Evolutionary conservation across 2,113 vertebrate genomes (phyloP).

Genomic region (Oncorhynchus masou): DNA sequence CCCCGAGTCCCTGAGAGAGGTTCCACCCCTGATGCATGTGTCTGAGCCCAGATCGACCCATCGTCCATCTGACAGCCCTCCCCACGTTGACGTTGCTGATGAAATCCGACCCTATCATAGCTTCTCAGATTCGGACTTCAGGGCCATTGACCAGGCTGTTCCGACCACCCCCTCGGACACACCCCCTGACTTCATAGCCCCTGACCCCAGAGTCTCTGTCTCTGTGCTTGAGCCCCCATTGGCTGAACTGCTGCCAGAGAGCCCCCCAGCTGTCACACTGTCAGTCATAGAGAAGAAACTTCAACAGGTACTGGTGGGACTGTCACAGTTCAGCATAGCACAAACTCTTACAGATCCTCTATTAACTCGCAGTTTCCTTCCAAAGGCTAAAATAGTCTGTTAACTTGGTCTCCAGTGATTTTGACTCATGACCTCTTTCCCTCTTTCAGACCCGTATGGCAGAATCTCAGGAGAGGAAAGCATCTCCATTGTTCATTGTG

Average conservation of each 20-base stretch:
- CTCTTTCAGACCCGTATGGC: slow-evolving; percentile 60
- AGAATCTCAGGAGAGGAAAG: slow-evolving; percentile 52
- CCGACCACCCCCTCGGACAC: slow-evolving; percentile 58
- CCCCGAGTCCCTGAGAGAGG: slow-evolving; percentile 29
- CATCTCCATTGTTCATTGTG: slow-evolving; percentile 65
- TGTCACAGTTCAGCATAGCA: background rate
- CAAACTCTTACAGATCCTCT: background rate
- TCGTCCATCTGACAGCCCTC: slow-evolving; percentile 21
- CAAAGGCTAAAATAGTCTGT: background rate
- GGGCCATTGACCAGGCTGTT: slow-evolving; percentile 24
- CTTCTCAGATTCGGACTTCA: slow-evolving; percentile 69
- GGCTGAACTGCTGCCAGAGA: slow-evolving; percentile 26
- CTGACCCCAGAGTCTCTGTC: slow-evolving; percentile 49
- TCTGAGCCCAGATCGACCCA: slow-evolving; percentile 31
- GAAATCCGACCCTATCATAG: slow-evolving; percentile 53
- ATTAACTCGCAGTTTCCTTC: too few species aligned
- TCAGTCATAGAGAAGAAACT: slow-evolving; percentile 68
- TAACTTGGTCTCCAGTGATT: background rate
- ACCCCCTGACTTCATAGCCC: slow-evolving; percentile 73
- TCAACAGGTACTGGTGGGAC: slow-evolving; percentile 57
- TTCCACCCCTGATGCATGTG: slow-evolving; percentile 61
- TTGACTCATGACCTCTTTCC: background rate
- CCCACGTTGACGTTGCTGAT: slow-evolving; percentile 25
- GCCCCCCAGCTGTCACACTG: slow-evolving; percentile 41
- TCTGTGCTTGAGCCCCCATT: slow-evolving; percentile 3